Evolutionary conservation across 2,797 vertebrate species (phyloP), one percentile per base, ranked within the genome.

Genomic region (Anabas testudineus): DNA sequence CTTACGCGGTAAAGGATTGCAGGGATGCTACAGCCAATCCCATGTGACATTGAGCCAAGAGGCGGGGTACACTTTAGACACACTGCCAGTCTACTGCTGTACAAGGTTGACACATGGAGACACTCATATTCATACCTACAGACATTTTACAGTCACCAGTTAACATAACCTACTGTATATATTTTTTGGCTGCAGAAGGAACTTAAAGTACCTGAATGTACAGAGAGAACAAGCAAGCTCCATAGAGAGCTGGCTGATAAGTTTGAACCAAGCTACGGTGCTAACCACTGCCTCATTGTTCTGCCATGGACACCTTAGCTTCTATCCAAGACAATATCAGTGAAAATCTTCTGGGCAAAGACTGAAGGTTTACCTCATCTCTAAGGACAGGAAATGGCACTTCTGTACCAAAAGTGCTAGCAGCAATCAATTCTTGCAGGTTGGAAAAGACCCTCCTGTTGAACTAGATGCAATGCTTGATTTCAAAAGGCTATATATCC

Each of bases 241-340:
- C 30, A 32, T 9, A 32, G 6, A 7, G 30, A 32, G 8, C 30
- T 1, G 30, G 30, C 36, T 4, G 36, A 36, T 36, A 39, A 2
- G 36, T 39, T 39, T 4, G 1, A 14, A 39, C 3, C 13, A 36
- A 15, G 36, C 12, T 13, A 15, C 12, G 2, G 36, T 15, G 2
- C 13, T 39, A 39, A 32, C 30, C 30, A 15, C 13, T 39, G 36
- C 14, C 1, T 10, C 36, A 15, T 3, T 5, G 36, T 14, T 36
- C 36, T 7, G 39, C 39, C 16, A 37, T 39, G 37, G 37, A 39
- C 1, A 16, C 37, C 34, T 9, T 16, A 52, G 67, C 70, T 57
- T 78, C 9, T 32, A 52, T 55, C 45, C 8, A 13, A 41, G 71
- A 71, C 76, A 41, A 70, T 74, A 74, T 78, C 69, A 76, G 66